phyloP scores from a whole-genome alignment of 2,113 vertebrate genomes.

The Oceanodroma tethys region DNA sequence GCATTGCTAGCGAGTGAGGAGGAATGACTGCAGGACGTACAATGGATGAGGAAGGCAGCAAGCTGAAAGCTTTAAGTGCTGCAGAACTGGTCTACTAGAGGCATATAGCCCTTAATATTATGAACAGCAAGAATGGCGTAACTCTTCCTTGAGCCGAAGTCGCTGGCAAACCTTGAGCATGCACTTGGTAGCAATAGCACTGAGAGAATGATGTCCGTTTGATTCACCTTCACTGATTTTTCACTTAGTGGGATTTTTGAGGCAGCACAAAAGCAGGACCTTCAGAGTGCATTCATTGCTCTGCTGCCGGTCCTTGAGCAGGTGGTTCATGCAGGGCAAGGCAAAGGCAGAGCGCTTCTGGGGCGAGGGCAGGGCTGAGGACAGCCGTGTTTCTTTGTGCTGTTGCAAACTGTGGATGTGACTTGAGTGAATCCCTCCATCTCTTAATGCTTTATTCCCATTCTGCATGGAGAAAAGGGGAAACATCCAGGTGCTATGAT shows the following conservation, averaged over 20 bases:
- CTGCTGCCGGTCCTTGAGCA: background rate
- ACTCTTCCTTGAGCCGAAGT: background rate
- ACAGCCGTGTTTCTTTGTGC: accelerated
- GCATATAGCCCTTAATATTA: background rate
- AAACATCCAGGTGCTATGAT: background rate
- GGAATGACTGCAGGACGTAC: background rate
- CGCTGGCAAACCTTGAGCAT: background rate
- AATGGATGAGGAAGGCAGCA: background rate
- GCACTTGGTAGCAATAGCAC: background rate
- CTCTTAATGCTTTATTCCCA: background rate
- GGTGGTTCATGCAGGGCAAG: background rate
- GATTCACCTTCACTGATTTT: background rate
- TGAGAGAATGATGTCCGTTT: background rate
- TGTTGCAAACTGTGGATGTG: accelerated
- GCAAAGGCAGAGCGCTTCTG: background rate
- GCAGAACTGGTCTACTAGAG: background rate
- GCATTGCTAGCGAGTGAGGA: background rate
- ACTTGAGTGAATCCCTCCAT: background rate
- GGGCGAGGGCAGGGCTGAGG: background rate
- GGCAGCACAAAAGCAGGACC: background rate
- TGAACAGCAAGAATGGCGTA: background rate
- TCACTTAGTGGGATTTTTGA: background rate
- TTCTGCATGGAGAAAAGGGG: background rate
- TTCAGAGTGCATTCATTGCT: background rate
- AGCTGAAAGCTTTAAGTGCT: background rate